phyloP scores from a whole-genome alignment of 53 echinoderm and acorn worm species.

The Stichopus horrens region DNA sequence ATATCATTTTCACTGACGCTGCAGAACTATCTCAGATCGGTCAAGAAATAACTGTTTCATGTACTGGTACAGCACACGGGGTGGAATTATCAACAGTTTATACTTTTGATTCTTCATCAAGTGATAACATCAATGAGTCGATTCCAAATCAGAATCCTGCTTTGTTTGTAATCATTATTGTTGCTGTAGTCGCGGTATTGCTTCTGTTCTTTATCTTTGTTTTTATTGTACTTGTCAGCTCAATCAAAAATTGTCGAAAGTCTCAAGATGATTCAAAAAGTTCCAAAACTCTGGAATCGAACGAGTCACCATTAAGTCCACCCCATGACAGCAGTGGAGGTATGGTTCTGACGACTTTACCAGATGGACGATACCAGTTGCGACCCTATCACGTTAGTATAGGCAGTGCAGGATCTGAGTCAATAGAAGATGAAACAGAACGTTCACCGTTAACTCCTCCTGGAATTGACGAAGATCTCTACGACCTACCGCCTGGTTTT shows the following conservation, averaged over 20 bases:
- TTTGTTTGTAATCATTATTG: not conserved
- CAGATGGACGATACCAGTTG: constrained; percentile 27
- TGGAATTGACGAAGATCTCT: not conserved
- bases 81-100: not conserved
- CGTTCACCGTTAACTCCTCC: not conserved
- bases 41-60: not conserved
- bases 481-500: not conserved
- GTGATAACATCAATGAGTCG: not conserved
- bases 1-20: not conserved
- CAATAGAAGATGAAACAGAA: not conserved
- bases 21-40: not conserved
- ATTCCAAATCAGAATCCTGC: not conserved
- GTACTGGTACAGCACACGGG: not conserved
- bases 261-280: not conserved
- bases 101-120: not conserved
- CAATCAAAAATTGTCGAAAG: not conserved
- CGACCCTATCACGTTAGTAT: constrained; percentile 2
- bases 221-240: not conserved
- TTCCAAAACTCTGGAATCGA: not conserved
- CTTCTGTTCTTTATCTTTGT: not conserved
- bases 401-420: not conserved
- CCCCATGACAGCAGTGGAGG: not conserved
- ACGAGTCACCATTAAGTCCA: not conserved
- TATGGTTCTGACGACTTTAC: not conserved
- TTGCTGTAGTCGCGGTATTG: not conserved